These are phyloP conservation scores for Arctocebus calabarensis DNA, from an alignment of 2,797 vertebrate species.

Conservation along the genomic window DNA sequence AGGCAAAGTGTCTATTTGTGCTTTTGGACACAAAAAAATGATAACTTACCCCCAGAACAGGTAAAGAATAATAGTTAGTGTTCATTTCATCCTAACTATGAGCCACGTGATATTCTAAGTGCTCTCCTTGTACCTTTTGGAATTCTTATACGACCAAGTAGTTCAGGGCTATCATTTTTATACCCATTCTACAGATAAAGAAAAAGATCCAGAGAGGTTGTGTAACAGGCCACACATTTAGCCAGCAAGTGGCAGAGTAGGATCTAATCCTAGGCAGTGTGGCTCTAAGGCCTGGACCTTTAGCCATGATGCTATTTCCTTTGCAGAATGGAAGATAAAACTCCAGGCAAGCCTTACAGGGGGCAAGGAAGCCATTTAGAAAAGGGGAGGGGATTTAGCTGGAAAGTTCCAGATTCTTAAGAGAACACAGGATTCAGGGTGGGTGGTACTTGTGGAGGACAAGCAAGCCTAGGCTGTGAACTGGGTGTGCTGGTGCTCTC, in stretches of 20 bases:
- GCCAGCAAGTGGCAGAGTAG: not conserved
- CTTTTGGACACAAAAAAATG: conserved; percentile 7
- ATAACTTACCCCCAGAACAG: not conserved
- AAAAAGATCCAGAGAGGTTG: conserved; percentile 20
- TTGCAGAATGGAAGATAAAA: conserved; percentile 47
- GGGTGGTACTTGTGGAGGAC: not conserved
- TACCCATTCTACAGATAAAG: not conserved
- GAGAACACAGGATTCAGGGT: not conserved
- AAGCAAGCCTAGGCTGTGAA: not conserved
- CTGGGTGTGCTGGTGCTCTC: not conserved
- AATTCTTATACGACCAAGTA: not conserved
- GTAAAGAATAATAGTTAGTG: not conserved
- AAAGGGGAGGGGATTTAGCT: not conserved
- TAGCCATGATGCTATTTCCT: not conserved
- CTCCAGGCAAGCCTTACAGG: not conserved
- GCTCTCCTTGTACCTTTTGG: conserved; percentile 7
- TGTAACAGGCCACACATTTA: conserved; percentile 12
- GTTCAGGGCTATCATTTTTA: conserved; percentile 9
- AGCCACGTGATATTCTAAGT: not conserved
- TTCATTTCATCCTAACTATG: not conserved
- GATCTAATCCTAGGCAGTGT: conserved; percentile 8
- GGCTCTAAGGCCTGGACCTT: not conserved
- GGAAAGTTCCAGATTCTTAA: not conserved
- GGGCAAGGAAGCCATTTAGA: not conserved
- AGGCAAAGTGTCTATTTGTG: not conserved